Evolutionary conservation across 1,140 invertebrate species (phyloP), one percentile per base, ranked within the genome.

Genomic region (Saxidomus purpurata): DNA sequence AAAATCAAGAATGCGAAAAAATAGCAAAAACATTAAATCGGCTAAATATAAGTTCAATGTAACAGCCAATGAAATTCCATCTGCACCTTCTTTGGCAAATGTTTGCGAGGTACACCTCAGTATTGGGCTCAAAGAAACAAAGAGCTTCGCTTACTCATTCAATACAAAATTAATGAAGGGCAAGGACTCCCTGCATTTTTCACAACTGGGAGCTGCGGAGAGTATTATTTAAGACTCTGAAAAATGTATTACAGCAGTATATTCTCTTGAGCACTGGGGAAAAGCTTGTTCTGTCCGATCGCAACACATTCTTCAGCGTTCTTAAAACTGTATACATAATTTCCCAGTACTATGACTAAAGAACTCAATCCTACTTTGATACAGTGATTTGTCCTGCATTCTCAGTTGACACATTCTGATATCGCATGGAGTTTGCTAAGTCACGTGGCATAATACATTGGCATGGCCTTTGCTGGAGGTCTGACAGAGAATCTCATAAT

Each of bases 271-370:
- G n/a, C n/a, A n/a, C n/a, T n/a, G n/a, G n/a, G 1, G 0, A 55
- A 69, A 28, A 49, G 11, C 25, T 79, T 55, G 38, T 85, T 79
- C n/a, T 89, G 4, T 19, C 3, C 43, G 38, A 85, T 22, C 17
- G n/a, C 0, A 74, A 69, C 55, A 40, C 9, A 8, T 34, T 85
- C 9, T 84, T 79, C 43, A 31, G 36, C 25, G 61, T 28, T n/a
- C 22, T 89, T 0, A n/a, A 74, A 76, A 36, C 74, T 49, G 15
- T 36, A n/a, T 25, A 28, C 36, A 91, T 91, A 85, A 81, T 89
- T 19, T 67, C 86, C 19, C 61, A 90, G 11, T 92, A 90, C 47
- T 92, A 90, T 90, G 82, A 92, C 59, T 31, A 87, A 15, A 76
- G 89, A 47, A 89, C 87, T 22, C 34, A 79, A 34, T 49, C 40